Base-by-base conservation (phyloP, 2,888 invertebrate species). In the Xanthorhoe designata region DNA sequence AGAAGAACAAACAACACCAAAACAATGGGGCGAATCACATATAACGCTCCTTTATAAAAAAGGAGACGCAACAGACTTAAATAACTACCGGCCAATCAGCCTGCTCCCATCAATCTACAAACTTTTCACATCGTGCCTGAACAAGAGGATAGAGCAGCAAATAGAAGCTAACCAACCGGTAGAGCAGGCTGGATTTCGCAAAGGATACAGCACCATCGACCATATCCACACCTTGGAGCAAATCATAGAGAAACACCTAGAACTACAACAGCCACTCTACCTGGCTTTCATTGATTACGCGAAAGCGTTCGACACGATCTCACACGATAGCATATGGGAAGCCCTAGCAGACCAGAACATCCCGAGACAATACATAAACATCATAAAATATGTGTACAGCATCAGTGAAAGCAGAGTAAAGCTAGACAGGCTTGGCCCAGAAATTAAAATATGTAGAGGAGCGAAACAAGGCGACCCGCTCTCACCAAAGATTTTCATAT, bases 201-300 rank as follows among this genome's bases (percentile, higher is more conserved):
- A 38, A 8, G 10, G 10, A 2, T 38, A 38, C 38, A 10, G 9
- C 10, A 38, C 38, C 2, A 10, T 38, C 10, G 38, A 38, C 38
- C 38, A 38, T 10, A 38, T 38, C 2, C 38, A 38, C 38, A 38
- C 38, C 10, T 38, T 56, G 19, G 45, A 56, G 0, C 45, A 15
- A 10, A 29, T 56, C 6, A 45, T 56, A 24, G 56, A 56, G n/a
- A 56, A 56, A 56, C 13, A 45, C 10, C 1, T 8, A 24, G 56
- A 56, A 47, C 24, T 0, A 8, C n/a, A 29, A 24, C 8, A 13
- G 3, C 45, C 56, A 8, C 45, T 56, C 1, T 56, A 56, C 29
- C n/a, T 56, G 7, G 45, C 24, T n/a, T 45, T 56, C 18, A 56
- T 56, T 8, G 45, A 56, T n/a, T 56, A 45, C 15, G 24, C 56